These are phyloP conservation scores for Dufourea novaeangliae DNA, from an alignment of 1,140 invertebrate genomes.

Conservation along the genomic window DNA sequence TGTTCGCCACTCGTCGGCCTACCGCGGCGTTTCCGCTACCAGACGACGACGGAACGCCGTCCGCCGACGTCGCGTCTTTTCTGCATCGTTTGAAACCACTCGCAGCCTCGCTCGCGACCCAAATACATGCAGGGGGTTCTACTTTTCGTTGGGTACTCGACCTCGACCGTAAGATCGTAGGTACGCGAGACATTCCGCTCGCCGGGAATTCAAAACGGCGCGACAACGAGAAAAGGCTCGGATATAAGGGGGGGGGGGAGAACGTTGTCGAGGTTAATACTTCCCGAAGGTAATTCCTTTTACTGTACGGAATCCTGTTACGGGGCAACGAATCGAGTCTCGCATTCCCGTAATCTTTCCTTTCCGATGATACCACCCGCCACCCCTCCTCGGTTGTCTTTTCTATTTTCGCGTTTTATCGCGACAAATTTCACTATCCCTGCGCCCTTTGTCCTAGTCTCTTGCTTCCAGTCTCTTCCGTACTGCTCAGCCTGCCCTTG, in stretches of 20 bases:
- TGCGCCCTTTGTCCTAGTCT: constrained; percentile 7
- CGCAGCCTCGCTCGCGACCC: constrained; percentile 1
- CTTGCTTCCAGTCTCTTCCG: not conserved
- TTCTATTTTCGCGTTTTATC: constrained; percentile 18
- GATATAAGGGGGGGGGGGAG: too few relatives aligned
- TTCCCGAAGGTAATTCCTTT: not conserved
- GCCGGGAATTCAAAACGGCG: not conserved
- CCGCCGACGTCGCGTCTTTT: constrained; percentile 17
- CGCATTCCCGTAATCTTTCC: not conserved
- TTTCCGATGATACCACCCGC: constrained; percentile 1
- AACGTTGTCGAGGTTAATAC: not conserved
- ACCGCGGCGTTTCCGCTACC: constrained; percentile 1
- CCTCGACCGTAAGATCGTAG: not conserved
- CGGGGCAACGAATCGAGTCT: constrained; percentile 3
- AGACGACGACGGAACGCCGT: constrained; percentile 45
- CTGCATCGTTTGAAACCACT: too few relatives aligned
- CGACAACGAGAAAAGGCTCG: not conserved
- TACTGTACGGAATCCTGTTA: not conserved
- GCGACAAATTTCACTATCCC: constrained; percentile 32
- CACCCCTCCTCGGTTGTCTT: too few relatives aligned
- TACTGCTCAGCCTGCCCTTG: not conserved
- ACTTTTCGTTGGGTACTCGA: not conserved
- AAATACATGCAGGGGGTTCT: not conserved
- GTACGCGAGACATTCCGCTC: not conserved
- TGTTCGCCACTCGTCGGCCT: not conserved